Evolutionary conservation across 1,140 invertebrate genomes (phyloP).

Genomic region (Calosoma granatense): DNA sequence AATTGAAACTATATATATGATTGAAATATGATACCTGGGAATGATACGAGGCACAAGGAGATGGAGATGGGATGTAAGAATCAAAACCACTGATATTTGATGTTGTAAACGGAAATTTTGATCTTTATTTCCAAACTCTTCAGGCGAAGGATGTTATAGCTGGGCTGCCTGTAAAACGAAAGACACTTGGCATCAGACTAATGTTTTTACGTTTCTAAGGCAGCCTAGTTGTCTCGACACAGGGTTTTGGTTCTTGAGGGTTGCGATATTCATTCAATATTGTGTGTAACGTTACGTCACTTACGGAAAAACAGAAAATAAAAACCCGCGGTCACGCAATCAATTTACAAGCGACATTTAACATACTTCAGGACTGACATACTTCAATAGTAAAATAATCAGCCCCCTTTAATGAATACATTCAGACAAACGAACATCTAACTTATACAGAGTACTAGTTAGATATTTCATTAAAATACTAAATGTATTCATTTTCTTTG

Average conservation of each 20-base stretch:
- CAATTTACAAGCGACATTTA: too few relatives aligned
- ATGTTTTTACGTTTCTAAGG: constrained; percentile 12
- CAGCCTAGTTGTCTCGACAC: constrained; percentile 26
- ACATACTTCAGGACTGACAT: too few relatives aligned
- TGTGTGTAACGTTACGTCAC: constrained; percentile 10
- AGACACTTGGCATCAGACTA: constrained; percentile 9
- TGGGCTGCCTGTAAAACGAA: constrained; percentile 38
- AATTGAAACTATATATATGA: too few relatives aligned
- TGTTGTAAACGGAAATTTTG: constrained; percentile 38
- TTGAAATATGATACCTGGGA: too few relatives aligned
- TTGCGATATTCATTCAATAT: constrained; percentile 15
- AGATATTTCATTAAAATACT: too few relatives aligned
- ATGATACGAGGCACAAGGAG: not conserved
- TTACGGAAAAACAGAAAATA: constrained; percentile 17
- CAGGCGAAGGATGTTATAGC: constrained; percentile 34
- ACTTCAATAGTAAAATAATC: too few relatives aligned
- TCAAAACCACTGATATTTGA: constrained; percentile 24
- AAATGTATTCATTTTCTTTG: too few relatives aligned
- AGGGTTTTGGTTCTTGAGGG: constrained; percentile 26
- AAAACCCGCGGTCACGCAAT: too few relatives aligned
- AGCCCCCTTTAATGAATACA: too few relatives aligned
- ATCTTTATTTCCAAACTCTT: constrained; percentile 44
- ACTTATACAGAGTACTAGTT: too few relatives aligned
- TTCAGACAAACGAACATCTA: too few relatives aligned
- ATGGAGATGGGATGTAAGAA: constrained; percentile 11